A percentile compares a stretch with the other conserved stretches of the same genome.
These are phyloP conservation scores for Drosophila suboccidentalis DNA, from an alignment of 2,888 invertebrate species.

Conservation along the genomic window DNA sequence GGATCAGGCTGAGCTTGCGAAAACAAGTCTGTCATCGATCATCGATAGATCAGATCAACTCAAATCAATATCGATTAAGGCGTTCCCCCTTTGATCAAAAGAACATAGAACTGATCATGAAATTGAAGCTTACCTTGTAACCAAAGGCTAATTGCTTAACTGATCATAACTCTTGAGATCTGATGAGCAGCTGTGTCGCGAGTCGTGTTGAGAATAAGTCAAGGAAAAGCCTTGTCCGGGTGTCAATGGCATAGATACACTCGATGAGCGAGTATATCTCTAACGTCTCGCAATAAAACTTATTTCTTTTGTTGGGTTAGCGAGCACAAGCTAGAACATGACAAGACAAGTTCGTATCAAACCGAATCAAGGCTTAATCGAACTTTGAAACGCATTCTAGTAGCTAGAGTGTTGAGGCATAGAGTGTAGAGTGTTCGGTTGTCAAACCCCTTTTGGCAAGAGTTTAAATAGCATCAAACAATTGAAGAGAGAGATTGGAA, in stretches of 20 bases:
- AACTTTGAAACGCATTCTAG: constrained; percentile 11
- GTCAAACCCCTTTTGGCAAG: constrained; percentile 9
- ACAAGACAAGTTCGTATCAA: constrained; percentile 9
- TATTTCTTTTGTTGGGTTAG: constrained; percentile 14
- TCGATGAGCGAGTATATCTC: constrained; percentile 1
- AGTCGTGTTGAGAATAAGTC: constrained; percentile 15
- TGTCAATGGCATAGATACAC: constrained; percentile 43
- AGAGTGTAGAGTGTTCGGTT: neutral
- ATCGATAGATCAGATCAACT: neutral
- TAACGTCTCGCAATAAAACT: neutral
- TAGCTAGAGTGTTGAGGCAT: neutral
- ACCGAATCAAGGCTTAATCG: constrained; percentile 15
- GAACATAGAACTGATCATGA: neutral
- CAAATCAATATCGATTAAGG: neutral
- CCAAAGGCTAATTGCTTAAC: constrained; percentile 16
- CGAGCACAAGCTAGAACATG: constrained; percentile 7
- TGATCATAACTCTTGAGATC: constrained; percentile 18
- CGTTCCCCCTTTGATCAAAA: neutral
- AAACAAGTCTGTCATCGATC: neutral
- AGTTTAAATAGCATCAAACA: constrained; percentile 7
- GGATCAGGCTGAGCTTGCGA: neutral
- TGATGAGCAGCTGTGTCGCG: constrained; percentile 6
- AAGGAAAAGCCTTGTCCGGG: constrained; percentile 26
- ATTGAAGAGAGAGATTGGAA: neutral
- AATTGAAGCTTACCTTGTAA: constrained; percentile 11